Base-by-base conservation (phyloP, 2,113 vertebrate genomes). In the Rhinichthys klamathensis region DNA sequence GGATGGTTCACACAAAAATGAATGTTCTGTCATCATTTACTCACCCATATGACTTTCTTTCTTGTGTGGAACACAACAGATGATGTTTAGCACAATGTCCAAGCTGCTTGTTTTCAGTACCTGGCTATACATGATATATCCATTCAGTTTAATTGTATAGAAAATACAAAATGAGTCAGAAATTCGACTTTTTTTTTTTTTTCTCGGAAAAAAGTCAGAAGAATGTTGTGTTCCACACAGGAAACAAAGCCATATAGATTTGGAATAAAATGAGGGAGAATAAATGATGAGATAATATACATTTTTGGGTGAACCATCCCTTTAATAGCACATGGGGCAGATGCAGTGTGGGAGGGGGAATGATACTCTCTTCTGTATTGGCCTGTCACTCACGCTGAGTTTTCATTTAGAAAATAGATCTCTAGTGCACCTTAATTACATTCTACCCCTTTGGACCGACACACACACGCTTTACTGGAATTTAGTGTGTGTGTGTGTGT, bases 321-420 rank as follows among this genome's bases (percentile, higher is more conserved):
- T 76, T 54, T 49, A 76, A 76, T 27, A 25, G 49, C 54, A 27
- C 18, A 72, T 10, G 16, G 46, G 74, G 25, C 5, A 73, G 63
- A 8, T 65, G 44, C 11, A 79, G 81, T 84, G 72, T 54, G 73
- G 67, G 38, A 1, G 87, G 82, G 82, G 32, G 69, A 56, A 76
- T 70, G 73, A 30, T n/a, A 25, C 15, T 79, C 13, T 27, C 9
- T 41, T 10, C 9, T 79, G 27, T 91, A 92, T 90, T 90, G 88
- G 87, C 87, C 89, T 90, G 90, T 89, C 92, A 90, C 56, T 92
- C 91, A 89, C 83, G 56, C 83, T 27, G 69, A 87, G 87, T 86
- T 87, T 89, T 90, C 90, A 91, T 93, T 93, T 90, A 86, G 88
- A 90, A 82, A 78, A 87, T 87, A 60, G 84, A 79, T 80, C 83